A percentile compares a stretch with the other conserved stretches of the same genome.
Evolutionary conservation across 2,113 vertebrate species (phyloP).

Genomic region (Girardinichthys multiradiatus): DNA sequence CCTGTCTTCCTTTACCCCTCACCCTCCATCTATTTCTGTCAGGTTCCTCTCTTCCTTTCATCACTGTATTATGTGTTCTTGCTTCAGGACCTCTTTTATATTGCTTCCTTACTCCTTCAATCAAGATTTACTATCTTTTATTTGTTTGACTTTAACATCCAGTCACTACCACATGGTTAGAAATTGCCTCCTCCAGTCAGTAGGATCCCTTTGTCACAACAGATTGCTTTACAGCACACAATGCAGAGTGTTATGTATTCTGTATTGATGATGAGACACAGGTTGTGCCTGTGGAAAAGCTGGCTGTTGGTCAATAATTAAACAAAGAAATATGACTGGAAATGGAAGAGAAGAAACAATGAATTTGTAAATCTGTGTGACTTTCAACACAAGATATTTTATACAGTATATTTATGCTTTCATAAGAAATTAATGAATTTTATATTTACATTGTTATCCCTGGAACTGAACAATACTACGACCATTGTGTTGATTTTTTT

Average conservation of each 20-base stretch:
- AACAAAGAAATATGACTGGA: not conserved
- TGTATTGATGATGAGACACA: conserved; percentile 17
- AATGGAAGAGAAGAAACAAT: not conserved
- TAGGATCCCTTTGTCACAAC: conserved; percentile 14
- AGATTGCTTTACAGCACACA: conserved; percentile 19
- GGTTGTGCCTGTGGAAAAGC: not conserved
- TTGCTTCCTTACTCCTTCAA: conserved; percentile 9
- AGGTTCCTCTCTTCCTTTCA: not conserved
- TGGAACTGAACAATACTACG: too few relatives aligned
- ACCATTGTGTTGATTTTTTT: too few relatives aligned
- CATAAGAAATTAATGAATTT: too few relatives aligned
- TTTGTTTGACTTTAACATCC: not conserved
- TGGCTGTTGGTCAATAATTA: conserved; percentile 2
- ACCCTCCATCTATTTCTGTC: not conserved
- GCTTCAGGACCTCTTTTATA: not conserved
- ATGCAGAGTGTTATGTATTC: not conserved
- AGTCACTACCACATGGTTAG: not conserved
- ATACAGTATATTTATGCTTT: too few relatives aligned
- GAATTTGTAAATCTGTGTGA: not conserved
- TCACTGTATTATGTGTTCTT: not conserved
- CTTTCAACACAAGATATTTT: not conserved
- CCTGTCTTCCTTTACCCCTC: conserved; percentile 2
- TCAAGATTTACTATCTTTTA: not conserved
- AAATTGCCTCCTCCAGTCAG: not conserved
- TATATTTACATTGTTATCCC: too few relatives aligned